Base-by-base conservation (phyloP, 2,113 vertebrate genomes). In the Pseudopipra pipra region DNA sequence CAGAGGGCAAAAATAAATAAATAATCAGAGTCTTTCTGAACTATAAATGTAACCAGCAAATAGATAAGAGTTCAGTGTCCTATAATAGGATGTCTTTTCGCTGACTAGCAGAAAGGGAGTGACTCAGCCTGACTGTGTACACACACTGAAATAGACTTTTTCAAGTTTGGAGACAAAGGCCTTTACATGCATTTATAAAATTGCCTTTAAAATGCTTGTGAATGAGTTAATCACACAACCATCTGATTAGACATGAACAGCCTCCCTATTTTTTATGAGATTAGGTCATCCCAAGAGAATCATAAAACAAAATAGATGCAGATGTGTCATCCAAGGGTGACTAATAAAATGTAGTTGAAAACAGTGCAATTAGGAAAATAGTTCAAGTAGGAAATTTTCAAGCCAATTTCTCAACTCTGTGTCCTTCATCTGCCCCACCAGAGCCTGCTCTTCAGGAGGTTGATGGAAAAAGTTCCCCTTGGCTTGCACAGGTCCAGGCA, bases 81-180 rank as follows among this genome's bases (percentile, higher is more conserved):
- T 78, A 84, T 86, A 85, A 87, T 88, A 78, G 86, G 80, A 83
- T 77, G 51, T 88, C 92, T 96, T 94, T 96, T 91, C 44, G 92
- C 94, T 95, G 96, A 96, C 90, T 91, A 59, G 91, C 87, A 89
- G 89, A 95, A 94, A 91, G 88, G 71, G 91, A 89, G 85, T 97
- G 95, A 97, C 91, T 96, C 95, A 96, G 89, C 86, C 89, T 78
- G 78, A 52, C 74, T 95, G 82, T 92, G 76, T 88, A 84, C 87
- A 76, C 84, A 84, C 89, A 73, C 84, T 87, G 78, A 94, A 97
- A 95, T 90, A 95, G 93, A 91, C 91, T 91, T 95, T 90, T 87
- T 97, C 93, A 91, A 95, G 95, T 94, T 94, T 77, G 73, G 91
- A 97, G 94, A 97, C 95, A 95, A 97, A 96, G 94, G 91, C 93